phyloP scores from a whole-genome alignment of 2,888 invertebrate species.

The Plemyria rubiginata region DNA sequence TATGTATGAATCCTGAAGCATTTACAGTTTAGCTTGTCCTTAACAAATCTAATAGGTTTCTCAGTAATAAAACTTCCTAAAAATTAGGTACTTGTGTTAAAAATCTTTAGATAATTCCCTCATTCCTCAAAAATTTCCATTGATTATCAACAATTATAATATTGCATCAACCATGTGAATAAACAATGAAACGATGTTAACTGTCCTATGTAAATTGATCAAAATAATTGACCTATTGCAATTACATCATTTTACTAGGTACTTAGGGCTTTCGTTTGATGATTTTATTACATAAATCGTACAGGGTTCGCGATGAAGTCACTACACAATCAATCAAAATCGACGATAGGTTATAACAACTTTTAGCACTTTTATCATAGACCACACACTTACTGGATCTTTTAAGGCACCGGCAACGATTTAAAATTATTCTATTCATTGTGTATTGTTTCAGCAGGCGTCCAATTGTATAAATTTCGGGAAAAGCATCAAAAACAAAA shows the following conservation, averaged over 20 bases:
- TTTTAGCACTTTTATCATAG: slow-evolving; percentile 5
- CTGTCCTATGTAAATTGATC: not conserved
- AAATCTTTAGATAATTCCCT: too few species aligned
- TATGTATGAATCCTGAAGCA: not conserved
- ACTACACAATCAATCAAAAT: slow-evolving; percentile 66
- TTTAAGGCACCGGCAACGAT: slow-evolving; percentile 70
- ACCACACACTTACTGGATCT: slow-evolving; percentile 68
- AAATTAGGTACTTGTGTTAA: too few species aligned
- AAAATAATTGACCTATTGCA: slow-evolving; percentile 32
- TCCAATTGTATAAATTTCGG: slow-evolving; percentile 54
- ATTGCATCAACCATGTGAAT: slow-evolving; percentile 54
- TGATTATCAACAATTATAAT: not conserved
- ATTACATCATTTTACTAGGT: slow-evolving; percentile 34
- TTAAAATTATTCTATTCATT: slow-evolving; percentile 75
- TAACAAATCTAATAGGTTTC: not conserved
- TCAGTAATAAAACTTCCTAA: too few species aligned
- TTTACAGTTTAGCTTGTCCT: not conserved
- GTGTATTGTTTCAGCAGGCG: slow-evolving; percentile 52
- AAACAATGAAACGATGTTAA: slow-evolving; percentile 1
- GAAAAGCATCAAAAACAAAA: slow-evolving; percentile 76
- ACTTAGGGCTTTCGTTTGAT: slow-evolving; percentile 25
- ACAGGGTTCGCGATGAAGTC: slow-evolving; percentile 53
- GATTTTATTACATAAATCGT: slow-evolving; percentile 46
- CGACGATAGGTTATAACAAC: slow-evolving; percentile 57
- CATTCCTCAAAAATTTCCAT: too few species aligned